Evolutionary conservation across 2,888 invertebrate species (phyloP), one percentile per base, ranked within the genome.

Genomic region (Stictocephala bisonia): DNA sequence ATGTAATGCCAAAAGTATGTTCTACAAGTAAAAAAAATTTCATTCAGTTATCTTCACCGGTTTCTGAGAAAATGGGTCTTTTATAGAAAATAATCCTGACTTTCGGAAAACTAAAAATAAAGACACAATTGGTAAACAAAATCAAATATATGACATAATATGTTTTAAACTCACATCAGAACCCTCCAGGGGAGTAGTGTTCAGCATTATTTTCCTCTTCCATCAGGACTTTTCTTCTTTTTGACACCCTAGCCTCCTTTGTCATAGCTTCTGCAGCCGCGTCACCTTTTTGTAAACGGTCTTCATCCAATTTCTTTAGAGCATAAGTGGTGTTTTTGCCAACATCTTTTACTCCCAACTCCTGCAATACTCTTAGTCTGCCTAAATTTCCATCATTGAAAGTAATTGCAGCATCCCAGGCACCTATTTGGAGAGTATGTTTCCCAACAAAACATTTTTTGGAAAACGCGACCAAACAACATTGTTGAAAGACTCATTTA

Each of bases 361-460:
- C 40, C 13, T 64, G 11, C 20, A 64, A 15, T 11, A 64, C 41
- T 18, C 29, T 40, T 13, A 64, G 9, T 9, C 41, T 64, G 9
- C 40, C 64, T 40, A 64, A 18, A 64, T 64, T 64, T 64, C 64
- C 64, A 64, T 64, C 64, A 64, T 64, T 64, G 20, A 64, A 64
- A 2, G 40, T 15, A 7, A 64, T 20, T 1, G 40, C 40, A 2
- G 64, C 41, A 40, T 64, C 64, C 40, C 18, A 22, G 22, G 40
- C 15, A 15, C 26, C 64, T 40, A 40, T 3, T 7, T 64, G 20
- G 7, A 64, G 22, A 40, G 40, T 35, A 2, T 64, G 11, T 35
- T 20, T 35, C 2, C 40, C 41, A 15, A 64, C 20, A 24, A 64
- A 40, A 22, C 20, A 20, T 24, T 26, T 20, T 64, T 64, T 64